phyloP scores from a whole-genome alignment of 2,797 vertebrate species.

The Labroides dimidiatus region DNA sequence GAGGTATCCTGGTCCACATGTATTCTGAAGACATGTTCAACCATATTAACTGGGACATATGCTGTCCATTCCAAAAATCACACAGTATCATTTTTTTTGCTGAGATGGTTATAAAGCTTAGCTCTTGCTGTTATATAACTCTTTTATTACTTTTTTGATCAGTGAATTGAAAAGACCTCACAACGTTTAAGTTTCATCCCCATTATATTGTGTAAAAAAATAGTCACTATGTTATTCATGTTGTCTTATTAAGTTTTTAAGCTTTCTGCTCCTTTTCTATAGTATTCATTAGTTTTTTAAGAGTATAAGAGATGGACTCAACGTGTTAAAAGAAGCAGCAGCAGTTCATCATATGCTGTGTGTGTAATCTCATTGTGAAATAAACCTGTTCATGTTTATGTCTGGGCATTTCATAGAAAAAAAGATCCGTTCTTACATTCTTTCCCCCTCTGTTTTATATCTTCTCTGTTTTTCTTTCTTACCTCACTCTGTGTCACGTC shows the following conservation, averaged over 20 bases:
- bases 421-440: constrained; percentile 6
- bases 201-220: no score
- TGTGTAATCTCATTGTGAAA: constrained; percentile 1
- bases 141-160: no score
- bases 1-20: no score
- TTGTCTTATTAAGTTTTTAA: constrained; percentile 1
- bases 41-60: no score
- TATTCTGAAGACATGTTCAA: no score
- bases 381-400: constrained; percentile 20
- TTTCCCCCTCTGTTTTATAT: constrained; percentile 53
- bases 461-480: constrained; percentile 20
- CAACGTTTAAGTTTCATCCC: no score
- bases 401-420: not conserved
- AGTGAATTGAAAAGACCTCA: no score
- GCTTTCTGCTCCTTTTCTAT: not conserved
- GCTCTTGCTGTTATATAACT: no score
- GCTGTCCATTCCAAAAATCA: no score
- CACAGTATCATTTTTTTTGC: no score
- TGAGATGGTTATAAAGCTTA: no score
- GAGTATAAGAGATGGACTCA: constrained; percentile 9
- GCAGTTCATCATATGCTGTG: constrained; percentile 28
- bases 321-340: constrained; percentile 34
- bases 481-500: constrained; percentile 42
- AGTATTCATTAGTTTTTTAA: constrained; percentile 2
- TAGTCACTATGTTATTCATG: not conserved